Evolutionary conservation across 2,113 vertebrate species (phyloP).

Genomic region (Nanorana parkeri): DNA sequence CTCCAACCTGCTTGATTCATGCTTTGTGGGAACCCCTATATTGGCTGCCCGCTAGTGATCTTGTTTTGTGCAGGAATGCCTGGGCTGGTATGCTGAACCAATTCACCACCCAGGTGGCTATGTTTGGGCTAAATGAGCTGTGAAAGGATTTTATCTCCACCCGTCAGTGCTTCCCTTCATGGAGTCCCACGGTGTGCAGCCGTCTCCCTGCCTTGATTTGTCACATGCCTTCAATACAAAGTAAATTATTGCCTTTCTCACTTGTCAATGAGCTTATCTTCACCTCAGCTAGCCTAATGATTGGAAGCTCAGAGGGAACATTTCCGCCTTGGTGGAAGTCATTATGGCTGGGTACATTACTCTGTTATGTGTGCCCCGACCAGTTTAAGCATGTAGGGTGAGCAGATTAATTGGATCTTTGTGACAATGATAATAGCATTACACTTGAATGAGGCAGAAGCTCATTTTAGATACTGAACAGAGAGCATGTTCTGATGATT

Average conservation of each 20-base stretch:
- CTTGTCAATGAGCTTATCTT: slow-evolving; percentile 89
- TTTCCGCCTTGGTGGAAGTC: slow-evolving; percentile 73
- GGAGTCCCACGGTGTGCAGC: slow-evolving; percentile 73
- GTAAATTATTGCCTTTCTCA: slow-evolving; percentile 93
- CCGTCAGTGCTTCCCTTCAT: slow-evolving; percentile 77
- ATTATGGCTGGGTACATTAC: slow-evolving; percentile 69
- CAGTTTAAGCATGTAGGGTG: slow-evolving; percentile 74
- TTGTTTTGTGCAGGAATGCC: slow-evolving; percentile 82
- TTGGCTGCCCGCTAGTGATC: slow-evolving; percentile 84
- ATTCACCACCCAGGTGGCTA: slow-evolving; percentile 95
- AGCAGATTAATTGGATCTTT: slow-evolving; percentile 78
- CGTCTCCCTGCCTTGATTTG: slow-evolving; percentile 86
- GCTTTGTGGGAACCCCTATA: slow-evolving; percentile 80
- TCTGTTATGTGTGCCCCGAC: slow-evolving; percentile 66
- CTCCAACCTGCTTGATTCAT: slow-evolving; percentile 86
- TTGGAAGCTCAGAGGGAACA: slow-evolving; percentile 77
- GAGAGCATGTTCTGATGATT: slow-evolving; percentile 65
- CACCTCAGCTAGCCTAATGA: slow-evolving; percentile 75
- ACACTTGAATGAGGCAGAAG: slow-evolving; percentile 65
- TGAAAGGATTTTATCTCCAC: slow-evolving; percentile 90
- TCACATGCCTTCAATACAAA: slow-evolving; percentile 93
- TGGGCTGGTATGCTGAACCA: slow-evolving; percentile 81
- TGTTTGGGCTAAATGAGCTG: slow-evolving; percentile 97
- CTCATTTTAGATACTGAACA: slow-evolving; percentile 67
- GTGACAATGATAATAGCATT: slow-evolving; percentile 70